Evolutionary conservation across 2,797 vertebrate genomes (phyloP), one percentile per base, ranked within the genome.

Genomic region (Gadopsis marmoratus): DNA sequence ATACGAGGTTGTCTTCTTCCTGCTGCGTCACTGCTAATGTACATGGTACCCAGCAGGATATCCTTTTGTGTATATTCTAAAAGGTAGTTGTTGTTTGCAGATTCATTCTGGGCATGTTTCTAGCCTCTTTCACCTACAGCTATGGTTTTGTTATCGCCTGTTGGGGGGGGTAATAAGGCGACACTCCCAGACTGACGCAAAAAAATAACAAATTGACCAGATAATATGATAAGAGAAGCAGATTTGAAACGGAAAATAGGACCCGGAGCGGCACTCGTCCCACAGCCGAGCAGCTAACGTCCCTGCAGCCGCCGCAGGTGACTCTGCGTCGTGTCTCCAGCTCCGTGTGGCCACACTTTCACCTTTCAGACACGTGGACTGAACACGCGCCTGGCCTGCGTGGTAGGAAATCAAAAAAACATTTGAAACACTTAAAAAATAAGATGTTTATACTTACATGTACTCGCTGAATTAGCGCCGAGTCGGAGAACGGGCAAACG

Each of bases 371-470:
- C 33, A 31, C 29, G 23, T 1, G 4, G 1, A 74, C 4, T 29
- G 29, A 65, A 62, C 3, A 65, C 4, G 2, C 21, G 53, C 0
- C 31, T 7, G 23, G 0, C 26, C 12, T 5, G 0, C 4, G 0
- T 12, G 6, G 54, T 10, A 29, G 2, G 0, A 41, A 39, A 2
- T 8, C 0, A n/a, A 61, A 37, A 70, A 78, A 5, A 29, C 1
- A 4, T 29, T 31, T n/a, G 8, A 33, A 33, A 33, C 31, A 9
- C 2, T 1, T 4, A 6, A 39, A 71, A 81, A 85, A 71, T 5
- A 13, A 71, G 29, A 74, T 35, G 39, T 88, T 86, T 82, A 48
- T 80, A 93, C 91, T 92, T 74, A 93, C 92, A 82, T 82, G 64
- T 84, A 45, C 23, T 79, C 43, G 58, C n/a, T 53, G 75, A 79